Conservation (phyloP, 2,113 vertebrate genomes). For the Plecotus auritus region DNA sequence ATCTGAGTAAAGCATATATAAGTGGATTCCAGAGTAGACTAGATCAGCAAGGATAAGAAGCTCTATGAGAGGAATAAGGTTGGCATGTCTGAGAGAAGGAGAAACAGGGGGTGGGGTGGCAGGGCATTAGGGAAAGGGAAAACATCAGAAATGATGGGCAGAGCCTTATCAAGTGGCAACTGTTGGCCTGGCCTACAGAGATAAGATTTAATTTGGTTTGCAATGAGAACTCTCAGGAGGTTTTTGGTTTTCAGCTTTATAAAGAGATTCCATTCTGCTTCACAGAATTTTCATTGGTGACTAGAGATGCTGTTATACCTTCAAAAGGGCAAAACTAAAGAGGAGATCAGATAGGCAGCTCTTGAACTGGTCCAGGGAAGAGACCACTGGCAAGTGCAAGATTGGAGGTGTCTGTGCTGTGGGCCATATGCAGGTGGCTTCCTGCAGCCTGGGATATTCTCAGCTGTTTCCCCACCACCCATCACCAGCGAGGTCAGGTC, state of each 20-base stretch:
- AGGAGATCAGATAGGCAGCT: background rate
- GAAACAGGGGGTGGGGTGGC: too few species aligned
- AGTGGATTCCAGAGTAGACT: background rate
- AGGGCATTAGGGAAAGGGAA: background rate
- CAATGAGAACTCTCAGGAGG: background rate
- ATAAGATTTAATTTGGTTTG: background rate
- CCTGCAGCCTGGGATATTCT: background rate
- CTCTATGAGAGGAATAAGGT: background rate
- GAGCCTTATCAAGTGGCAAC: background rate
- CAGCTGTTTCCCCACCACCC: background rate
- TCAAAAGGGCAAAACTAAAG: background rate
- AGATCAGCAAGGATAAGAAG: background rate
- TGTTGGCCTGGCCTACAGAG: background rate
- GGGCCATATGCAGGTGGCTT: background rate
- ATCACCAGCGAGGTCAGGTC: accelerated
- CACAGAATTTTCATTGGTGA: background rate
- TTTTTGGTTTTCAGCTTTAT: background rate
- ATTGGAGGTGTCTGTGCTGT: accelerated
- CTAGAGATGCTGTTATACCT: background rate
- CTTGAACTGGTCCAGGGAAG: background rate
- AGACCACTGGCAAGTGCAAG: accelerated
- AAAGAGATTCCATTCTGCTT: background rate
- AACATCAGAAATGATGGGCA: background rate
- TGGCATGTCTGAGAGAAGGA: background rate
- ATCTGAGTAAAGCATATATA: background rate